Percentiles rank a stretch among this genome's conserved stretches.
Conservation (phyloP, 2,888 invertebrate species). For the Cephalotes varians region DNA sequence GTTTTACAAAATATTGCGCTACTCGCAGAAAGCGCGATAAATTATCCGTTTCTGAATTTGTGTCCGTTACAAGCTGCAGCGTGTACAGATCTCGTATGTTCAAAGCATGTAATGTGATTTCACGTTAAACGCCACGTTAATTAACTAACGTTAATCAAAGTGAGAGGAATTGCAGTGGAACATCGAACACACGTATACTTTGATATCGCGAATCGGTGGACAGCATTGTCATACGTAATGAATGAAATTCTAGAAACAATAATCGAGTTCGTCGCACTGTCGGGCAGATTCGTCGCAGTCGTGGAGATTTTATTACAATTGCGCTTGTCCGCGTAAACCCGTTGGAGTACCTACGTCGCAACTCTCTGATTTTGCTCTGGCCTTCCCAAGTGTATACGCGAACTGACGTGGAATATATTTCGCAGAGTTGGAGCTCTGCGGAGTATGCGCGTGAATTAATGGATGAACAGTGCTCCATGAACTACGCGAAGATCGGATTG, state of each 20-base stretch:
- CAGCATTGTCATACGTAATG: slow-evolving; percentile 18
- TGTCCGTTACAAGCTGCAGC: neutral
- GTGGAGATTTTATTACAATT: slow-evolving; percentile 43
- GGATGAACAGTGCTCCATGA: slow-evolving; percentile 34
- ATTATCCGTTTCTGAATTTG: slow-evolving; percentile 2
- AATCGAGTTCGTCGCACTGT: slow-evolving; percentile 23
- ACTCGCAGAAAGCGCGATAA: neutral
- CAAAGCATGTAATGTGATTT: slow-evolving; percentile 45
- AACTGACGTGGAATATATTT: slow-evolving; percentile 42
- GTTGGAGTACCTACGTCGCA: neutral
- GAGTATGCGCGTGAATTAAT: slow-evolving; percentile 25
- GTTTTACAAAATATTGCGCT: neutral
- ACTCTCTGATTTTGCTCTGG: slow-evolving; percentile 23
- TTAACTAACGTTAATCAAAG: slow-evolving; percentile 45
- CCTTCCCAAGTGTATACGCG: slow-evolving; percentile 36
- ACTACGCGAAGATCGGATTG: slow-evolving; percentile 33
- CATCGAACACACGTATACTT: slow-evolving; percentile 28
- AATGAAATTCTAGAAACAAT: slow-evolving; percentile 47
- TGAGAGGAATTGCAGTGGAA: slow-evolving; percentile 39
- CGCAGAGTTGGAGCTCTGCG: neutral
- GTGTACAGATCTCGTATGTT: slow-evolving; percentile 2
- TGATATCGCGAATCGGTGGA: slow-evolving; percentile 16
- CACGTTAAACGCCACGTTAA: slow-evolving; percentile 41
- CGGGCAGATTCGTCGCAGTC: neutral
- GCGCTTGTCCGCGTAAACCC: slow-evolving; percentile 25